Percentiles rank a stretch among this genome's conserved stretches.
Conservation (phyloP, 1,140 invertebrate genomes). For the Eupristina koningsbergeri region DNA sequence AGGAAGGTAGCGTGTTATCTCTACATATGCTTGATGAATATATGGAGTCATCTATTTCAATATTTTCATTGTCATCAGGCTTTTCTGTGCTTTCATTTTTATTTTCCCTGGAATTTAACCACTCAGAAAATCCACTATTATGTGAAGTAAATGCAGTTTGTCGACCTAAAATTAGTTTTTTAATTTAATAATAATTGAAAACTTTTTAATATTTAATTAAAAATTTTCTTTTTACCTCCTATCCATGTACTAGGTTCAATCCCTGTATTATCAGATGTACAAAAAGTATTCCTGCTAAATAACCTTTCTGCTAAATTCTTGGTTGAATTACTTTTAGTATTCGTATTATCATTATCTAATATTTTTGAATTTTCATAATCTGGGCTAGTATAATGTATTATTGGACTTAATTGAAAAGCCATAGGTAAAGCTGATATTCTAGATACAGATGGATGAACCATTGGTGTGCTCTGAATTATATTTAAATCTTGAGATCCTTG, state of each 20-base stretch:
- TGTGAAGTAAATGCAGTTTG: slow-evolving; percentile 59
- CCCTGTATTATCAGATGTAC: slow-evolving; percentile 56
- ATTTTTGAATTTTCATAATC: slow-evolving; percentile 56
- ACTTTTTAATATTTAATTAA: too few species aligned
- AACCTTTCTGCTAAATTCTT: slow-evolving; percentile 35
- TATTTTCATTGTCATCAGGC: slow-evolving; percentile 47
- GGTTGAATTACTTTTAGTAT: slow-evolving; percentile 37
- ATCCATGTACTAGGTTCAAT: slow-evolving; percentile 72
- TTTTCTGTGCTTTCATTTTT: slow-evolving; percentile 60
- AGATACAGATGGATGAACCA: slow-evolving; percentile 63
- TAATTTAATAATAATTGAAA: not conserved
- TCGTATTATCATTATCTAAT: slow-evolving; percentile 47
- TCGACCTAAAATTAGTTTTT: slow-evolving; percentile 56
- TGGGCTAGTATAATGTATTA: slow-evolving; percentile 61
- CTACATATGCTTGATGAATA: slow-evolving; percentile 61
- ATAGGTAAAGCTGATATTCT: slow-evolving; percentile 64
- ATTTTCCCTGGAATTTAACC: slow-evolving; percentile 63
- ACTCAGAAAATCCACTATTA: slow-evolving; percentile 69
- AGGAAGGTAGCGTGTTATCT: slow-evolving; percentile 68
- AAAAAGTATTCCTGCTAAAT: slow-evolving; percentile 43
- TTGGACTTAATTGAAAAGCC: slow-evolving; percentile 71
- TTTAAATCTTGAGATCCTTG: slow-evolving; percentile 58
- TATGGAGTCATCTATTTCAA: slow-evolving; percentile 54
- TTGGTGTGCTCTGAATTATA: slow-evolving; percentile 69
- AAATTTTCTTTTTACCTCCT: slow-evolving; percentile 60